Conservation (phyloP, 2,888 invertebrate genomes). For the Tribolium freemani region DNA sequence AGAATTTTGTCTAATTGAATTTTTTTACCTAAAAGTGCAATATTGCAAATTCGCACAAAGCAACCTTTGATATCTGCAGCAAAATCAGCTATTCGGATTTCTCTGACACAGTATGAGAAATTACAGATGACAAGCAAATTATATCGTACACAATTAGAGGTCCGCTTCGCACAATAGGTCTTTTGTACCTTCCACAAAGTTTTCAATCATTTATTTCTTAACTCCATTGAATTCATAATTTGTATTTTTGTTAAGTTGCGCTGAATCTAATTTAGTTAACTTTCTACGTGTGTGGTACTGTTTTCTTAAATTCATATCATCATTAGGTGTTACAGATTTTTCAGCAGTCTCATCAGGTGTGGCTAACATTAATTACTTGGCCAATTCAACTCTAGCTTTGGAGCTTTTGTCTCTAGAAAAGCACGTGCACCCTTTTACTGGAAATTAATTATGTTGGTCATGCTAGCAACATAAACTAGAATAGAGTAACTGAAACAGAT, state of each 20-base stretch:
- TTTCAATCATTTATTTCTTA: constrained; percentile 46
- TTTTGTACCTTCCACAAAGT: constrained; percentile 40
- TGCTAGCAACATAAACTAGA: background rate
- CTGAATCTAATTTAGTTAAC: constrained; percentile 46
- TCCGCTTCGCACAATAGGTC: constrained; percentile 35
- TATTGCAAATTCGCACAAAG: constrained; percentile 20
- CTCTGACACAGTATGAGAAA: constrained; percentile 34
- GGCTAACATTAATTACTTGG: too few relatives aligned
- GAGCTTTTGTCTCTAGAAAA: too few relatives aligned
- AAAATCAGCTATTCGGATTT: constrained; percentile 34
- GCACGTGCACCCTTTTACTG: background rate
- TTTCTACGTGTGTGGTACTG: constrained; percentile 44
- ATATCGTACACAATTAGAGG: constrained; percentile 42
- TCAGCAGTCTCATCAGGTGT: constrained; percentile 40
- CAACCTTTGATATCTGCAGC: constrained; percentile 19
- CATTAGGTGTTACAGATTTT: constrained; percentile 42
- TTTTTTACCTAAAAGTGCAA: background rate
- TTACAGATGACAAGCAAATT: constrained; percentile 45
- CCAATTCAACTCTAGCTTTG: too few relatives aligned
- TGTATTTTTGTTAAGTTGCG: constrained; percentile 40
- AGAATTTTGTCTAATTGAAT: background rate
- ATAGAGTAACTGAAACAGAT: constrained; percentile 31
- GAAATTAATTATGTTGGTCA: constrained; percentile 2
- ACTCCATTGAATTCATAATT: constrained; percentile 40
- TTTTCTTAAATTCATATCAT: constrained; percentile 26